Evolutionary conservation across 2,797 vertebrate species (phyloP), one percentile per base, ranked within the genome.

Genomic region (Scarus forsteni): DNA sequence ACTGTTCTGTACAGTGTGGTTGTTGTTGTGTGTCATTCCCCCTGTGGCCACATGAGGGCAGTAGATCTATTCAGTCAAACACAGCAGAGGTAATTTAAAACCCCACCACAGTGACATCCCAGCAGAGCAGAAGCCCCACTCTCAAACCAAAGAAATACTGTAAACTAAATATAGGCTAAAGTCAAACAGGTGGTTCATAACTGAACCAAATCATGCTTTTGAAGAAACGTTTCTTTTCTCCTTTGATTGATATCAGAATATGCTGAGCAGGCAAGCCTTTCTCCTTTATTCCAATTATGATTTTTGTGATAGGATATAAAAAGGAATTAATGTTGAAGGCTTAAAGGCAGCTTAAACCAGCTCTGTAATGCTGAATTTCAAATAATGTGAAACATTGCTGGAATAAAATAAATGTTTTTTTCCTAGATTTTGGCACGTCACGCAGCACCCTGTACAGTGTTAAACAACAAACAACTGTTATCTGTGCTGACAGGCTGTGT

Each of bases 391-490:
- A 82, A 62, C 75, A 70, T 19, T 10, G 36, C 35, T 43, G 45
- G 72, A 40, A 60, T 46, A 49, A 66, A 73, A 62, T 58, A 70
- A 71, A 35, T 16, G 54, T 82, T 71, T 7, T 69, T 60, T 84
- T 73, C 13, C 69, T 60, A 83, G 74, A 88, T 84, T 74, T 64
- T 75, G 78, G 67, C 70, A 74, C 53, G 40, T 76, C 43, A 53
- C 74, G 57, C 53, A 60, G 58, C 61, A 55, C 60, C 86, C 81
- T 88, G 78, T 87, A 84, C 75, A 83, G 75, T 79, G 79, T 89
- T 81, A 79, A 85, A 86, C 79, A 87, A 86, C 82, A 86, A 86
- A 87, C 69, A 88, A 81, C 75, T 69, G 75, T 84, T 80, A 87
- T 90, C 75, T 81, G 63, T 73, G 73, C 68, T 85, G 83, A 90